Evolutionary conservation across 2,888 invertebrate genomes (phyloP), one percentile per base, ranked within the genome.

Genomic region (Euproctis similis): DNA sequence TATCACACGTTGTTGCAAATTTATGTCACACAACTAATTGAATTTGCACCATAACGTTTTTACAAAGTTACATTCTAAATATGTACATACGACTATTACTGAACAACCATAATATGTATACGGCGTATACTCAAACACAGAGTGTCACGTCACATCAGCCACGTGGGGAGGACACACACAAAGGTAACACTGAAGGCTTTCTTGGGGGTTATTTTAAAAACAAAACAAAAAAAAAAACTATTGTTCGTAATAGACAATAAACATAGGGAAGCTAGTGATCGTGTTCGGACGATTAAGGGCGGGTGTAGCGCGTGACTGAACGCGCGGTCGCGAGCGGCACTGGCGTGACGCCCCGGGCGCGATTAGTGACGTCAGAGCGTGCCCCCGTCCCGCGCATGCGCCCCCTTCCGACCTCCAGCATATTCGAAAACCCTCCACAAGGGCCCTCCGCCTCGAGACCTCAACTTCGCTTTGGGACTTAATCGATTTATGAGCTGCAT

Each of bases 401-500:
- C 65, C 38, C 41, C 42, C 53, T 11, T 28, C 44, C 36, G 36
- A 40, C 59, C 53, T 53, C 54, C 63, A 48, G 50, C 59, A 63
- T 64, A 68, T 77, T 77, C 73, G 68, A 67, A 75, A 72, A 69
- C 65, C 66, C 74, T 68, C 60, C 57, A 67, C 59, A 72, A 81
- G 77, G 59, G 66, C 77, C 68, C 81, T 82, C 73, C 71, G 74
- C 69, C 74, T 75, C 66, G 70, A 82, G 81, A 81, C 81, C 80
- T 77, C 76, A 78, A 74, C 73, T 71, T 57, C 63, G 72, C 78
- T 81, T 73, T 70, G 75, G 72, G 60, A 73, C 65, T 71, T 72
- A 78, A 84, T 84, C 82, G 82, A 84, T 84, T 80, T 82, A 80
- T 71, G 71, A 78, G 73, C 73, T 82, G 75, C 76, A 78, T 65